Percentiles rank a stretch among this genome's conserved stretches.
phyloP scores from a whole-genome alignment of 1,140 invertebrate genomes.

The Oryzaephilus surinamensis region DNA sequence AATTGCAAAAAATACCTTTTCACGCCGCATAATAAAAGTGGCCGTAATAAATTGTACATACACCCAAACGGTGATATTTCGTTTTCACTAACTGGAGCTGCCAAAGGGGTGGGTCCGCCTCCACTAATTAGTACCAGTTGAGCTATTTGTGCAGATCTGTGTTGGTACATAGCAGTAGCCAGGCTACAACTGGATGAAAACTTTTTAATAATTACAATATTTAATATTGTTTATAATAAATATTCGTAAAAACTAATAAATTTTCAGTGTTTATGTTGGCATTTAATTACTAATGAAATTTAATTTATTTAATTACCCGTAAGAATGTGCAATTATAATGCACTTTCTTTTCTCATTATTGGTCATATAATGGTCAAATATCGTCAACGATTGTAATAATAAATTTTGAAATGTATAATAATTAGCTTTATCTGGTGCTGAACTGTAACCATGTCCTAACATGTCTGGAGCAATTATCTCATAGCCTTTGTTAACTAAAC shows the following conservation, averaged over 20 bases:
- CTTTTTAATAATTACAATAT: slow-evolving; percentile 5
- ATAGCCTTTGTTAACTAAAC: slow-evolving; percentile 51
- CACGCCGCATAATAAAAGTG: slow-evolving; percentile 43
- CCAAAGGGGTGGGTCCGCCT: slow-evolving; percentile 59
- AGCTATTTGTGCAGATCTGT: slow-evolving; percentile 47
- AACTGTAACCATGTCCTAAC: slow-evolving; percentile 61
- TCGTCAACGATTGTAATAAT: slow-evolving; percentile 46
- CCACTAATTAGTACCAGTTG: slow-evolving; percentile 60
- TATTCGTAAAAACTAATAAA: too few relatives aligned
- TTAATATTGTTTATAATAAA: too few relatives aligned
- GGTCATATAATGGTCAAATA: slow-evolving; percentile 50
- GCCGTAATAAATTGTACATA: slow-evolving; percentile 39
- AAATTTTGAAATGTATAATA: slow-evolving; percentile 57
- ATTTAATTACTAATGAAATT: too few relatives aligned
- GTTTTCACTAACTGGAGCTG: slow-evolving; percentile 41
- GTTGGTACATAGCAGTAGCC: slow-evolving; percentile 51
- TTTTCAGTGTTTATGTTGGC: too few relatives aligned
- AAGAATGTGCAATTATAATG: slow-evolving; percentile 49
- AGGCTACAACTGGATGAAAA: slow-evolving; percentile 51
- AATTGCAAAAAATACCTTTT: slow-evolving; percentile 34
- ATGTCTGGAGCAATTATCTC: slow-evolving; percentile 61
- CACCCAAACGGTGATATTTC: slow-evolving; percentile 41
- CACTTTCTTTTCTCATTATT: slow-evolving; percentile 26
- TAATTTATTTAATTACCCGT: too few relatives aligned
- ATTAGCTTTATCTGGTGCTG: slow-evolving; percentile 43